Base-by-base conservation (phyloP, 2,888 invertebrate species). In the Fragum sueziense region DNA sequence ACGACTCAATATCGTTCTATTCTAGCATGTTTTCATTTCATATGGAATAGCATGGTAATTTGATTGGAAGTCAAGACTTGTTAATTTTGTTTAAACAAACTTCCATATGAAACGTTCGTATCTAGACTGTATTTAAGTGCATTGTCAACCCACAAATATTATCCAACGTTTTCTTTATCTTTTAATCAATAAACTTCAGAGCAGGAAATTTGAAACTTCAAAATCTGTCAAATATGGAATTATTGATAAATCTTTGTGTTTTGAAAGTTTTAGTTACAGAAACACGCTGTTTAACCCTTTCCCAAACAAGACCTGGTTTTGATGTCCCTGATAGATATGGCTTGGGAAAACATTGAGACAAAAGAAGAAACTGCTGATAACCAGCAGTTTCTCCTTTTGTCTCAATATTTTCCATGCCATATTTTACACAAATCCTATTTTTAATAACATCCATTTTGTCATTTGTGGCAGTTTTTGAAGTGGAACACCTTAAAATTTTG, bases 191-290 rank as follows among this genome's bases (percentile, higher is more conserved):
- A 80, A 76, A 82, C 74, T 74, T 79, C 70, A 76, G 76, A 76
- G 79, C 78, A 79, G 78, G 82, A 76, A 83, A 76, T 80, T 77
- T 80, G 82, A 83, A 77, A 83, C 82, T 83, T 83, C 79, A 77
- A 79, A 80, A 79, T 74, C 82, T 83, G 82, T 83, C 82, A 83
- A 80, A 83, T 77, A 71, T 74, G 72, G 82, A 77, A 83, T 83
- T 83, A 83, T 83, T 83, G 77, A 83, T 83, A 80, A 83, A 79
- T 67, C 79, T 79, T 77, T 77, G 52, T 72, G 71, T 77, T 69
- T 71, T 68, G 52, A 37, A 70, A 70, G 82, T 83, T 83, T 72
- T 83, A 79, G 82, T 83, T 77, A 83, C 82, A 70, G 59, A 79
- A 77, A 34, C 52, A 83, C 79, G 65, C 73, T 65, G 78, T 73